Base-by-base conservation (phyloP, 2,888 invertebrate species). In the Rhingia rostrata region DNA sequence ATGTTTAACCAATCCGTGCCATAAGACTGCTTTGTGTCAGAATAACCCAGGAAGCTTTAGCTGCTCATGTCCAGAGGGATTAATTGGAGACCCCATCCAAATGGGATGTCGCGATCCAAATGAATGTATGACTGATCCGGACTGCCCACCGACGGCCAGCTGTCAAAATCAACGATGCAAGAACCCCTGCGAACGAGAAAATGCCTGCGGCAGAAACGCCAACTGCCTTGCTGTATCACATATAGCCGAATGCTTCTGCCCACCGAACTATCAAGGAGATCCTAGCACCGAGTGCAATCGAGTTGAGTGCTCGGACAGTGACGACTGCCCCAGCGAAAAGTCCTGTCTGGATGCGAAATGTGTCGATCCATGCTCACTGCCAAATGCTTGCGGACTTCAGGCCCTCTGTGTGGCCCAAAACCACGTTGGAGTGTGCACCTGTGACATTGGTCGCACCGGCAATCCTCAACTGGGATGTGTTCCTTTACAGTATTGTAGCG, bases 401-500 rank as follows among this genome's bases (percentile, higher is more conserved):
- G 95, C 97, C 0, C 93, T 94, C 74, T 97, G 97, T 89, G 91
- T 93, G 2, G 93, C 96, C 0, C 93, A 93, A 86, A 96, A 96
- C 90, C 97, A 97, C 88, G 94, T 95, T 58, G 96, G 96, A 0
- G 93, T 96, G 43, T 98, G 98, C 89, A 93, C 94, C n/a, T 98
- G 98, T 90, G 93, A 95, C 87, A 93, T 96, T 32, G 97, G 97
- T 53, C 95, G 94, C 86, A 97, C 97, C 0, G 97, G 97, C 33
- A 96, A 97, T 91, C 96, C 97, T 9, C 95, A 95, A 80, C 93
- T 97, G 82, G 97, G 97, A 10, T 97, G 97, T 89, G 94, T 96
- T 33, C 93, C 95, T 1, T 93, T 97, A 63, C 96, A 97, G 88
- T 96, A 96, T 88, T 98, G 98, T 88, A 94, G 94, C 58, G 93